These are phyloP conservation scores for Melospiza melodia DNA, from an alignment of 2,113 vertebrate genomes.

Conservation along the genomic window DNA sequence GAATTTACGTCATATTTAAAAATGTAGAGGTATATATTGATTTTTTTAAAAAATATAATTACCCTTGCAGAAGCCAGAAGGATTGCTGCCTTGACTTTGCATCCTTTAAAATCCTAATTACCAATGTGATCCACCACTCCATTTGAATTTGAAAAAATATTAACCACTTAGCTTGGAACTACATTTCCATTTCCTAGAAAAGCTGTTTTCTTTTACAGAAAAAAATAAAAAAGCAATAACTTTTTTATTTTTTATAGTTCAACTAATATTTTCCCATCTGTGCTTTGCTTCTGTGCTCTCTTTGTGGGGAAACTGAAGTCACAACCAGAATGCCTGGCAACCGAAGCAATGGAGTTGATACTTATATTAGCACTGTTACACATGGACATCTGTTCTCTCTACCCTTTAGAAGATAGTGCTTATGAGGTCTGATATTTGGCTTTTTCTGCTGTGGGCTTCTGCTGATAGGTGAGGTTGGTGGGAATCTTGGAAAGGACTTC, in stretches of 20 bases:
- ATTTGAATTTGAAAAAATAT: not conserved
- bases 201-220: not conserved
- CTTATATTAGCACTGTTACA: conserved; percentile 36
- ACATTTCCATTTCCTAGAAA: not conserved
- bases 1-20: not conserved
- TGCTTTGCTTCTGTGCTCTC: not conserved
- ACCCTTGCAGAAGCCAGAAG: not conserved
- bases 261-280: conserved; percentile 31
- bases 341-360: conserved; percentile 22
- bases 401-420: not conserved
- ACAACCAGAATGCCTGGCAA: conserved; percentile 11
- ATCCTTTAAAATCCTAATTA: conserved; percentile 5
- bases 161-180: not conserved
- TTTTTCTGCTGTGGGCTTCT: not conserved
- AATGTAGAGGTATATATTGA: not conserved
- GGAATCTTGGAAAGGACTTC: not conserved
- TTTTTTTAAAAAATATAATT: not conserved
- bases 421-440: not conserved
- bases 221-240: not conserved
- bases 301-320: conserved; percentile 39
- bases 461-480: not conserved
- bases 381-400: conserved; percentile 27
- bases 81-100: not conserved
- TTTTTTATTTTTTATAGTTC: not conserved
- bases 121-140: not conserved